Percentiles rank a stretch among this genome's conserved stretches.
Conservation (phyloP, 2,113 vertebrate genomes). For the Felis catus region DNA sequence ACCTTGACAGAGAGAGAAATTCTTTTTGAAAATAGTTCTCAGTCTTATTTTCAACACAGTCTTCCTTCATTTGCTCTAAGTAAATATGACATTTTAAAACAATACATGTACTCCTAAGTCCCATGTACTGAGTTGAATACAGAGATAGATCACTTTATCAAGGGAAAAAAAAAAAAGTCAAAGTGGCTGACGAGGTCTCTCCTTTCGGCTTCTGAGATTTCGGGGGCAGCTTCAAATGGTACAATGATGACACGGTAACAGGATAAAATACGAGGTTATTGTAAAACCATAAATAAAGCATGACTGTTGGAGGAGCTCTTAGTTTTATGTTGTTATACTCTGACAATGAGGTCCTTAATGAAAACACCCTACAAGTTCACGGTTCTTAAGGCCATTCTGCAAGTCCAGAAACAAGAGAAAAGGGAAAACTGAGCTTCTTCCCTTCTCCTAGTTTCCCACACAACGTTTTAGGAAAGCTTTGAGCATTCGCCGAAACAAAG, state of each 20-base stretch:
- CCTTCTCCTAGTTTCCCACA: constrained; percentile 34
- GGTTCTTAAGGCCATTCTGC: constrained; percentile 39
- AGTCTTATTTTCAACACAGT: constrained; percentile 18
- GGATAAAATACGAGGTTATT: constrained; percentile 24
- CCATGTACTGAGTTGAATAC: not conserved
- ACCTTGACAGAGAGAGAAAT: constrained; percentile 29
- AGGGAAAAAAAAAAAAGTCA: not conserved
- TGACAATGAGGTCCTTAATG: constrained; percentile 51
- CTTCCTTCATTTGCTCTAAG: constrained; percentile 44
- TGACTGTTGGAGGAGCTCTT: not conserved
- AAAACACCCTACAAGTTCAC: constrained; percentile 36
- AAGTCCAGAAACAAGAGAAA: constrained; percentile 44
- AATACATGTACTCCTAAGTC: not conserved
- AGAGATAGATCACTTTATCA: not conserved
- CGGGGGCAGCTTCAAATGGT: constrained; percentile 24
- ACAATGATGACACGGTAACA: not conserved
- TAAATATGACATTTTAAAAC: constrained; percentile 60
- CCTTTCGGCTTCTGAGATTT: constrained; percentile 22
- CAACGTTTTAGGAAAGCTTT: not conserved
- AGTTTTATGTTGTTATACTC: not conserved
- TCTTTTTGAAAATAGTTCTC: not conserved
- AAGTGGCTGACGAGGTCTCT: not conserved
- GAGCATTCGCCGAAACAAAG: constrained; percentile 48
- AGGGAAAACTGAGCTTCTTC: constrained; percentile 20
- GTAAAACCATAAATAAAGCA: not conserved